Conservation (phyloP, 2,797 vertebrate species). For the Synanceia verrucosa region DNA sequence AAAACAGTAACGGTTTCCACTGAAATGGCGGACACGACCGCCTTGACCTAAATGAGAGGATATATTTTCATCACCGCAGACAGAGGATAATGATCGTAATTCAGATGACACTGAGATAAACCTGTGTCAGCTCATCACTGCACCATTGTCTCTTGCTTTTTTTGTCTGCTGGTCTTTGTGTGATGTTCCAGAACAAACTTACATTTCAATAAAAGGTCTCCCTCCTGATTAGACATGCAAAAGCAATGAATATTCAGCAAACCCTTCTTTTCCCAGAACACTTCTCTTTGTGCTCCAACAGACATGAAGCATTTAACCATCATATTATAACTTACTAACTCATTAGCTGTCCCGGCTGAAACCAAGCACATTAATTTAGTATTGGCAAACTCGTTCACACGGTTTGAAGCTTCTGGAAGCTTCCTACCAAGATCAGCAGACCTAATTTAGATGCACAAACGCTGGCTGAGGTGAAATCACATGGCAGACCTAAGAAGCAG, state of each 20-base stretch:
- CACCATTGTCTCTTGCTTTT: constrained; percentile 11
- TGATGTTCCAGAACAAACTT: constrained; percentile 9
- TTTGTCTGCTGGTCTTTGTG: not conserved
- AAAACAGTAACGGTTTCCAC: constrained; percentile 15
- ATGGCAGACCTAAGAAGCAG: not conserved
- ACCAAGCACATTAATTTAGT: not conserved
- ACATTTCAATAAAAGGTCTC: not conserved
- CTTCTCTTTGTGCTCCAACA: not conserved
- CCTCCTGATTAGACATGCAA: too few species aligned
- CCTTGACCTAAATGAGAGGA: constrained; percentile 36
- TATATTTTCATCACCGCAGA: constrained; percentile 36
- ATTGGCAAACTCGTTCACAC: constrained; percentile 12
- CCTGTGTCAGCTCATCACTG: constrained; percentile 25
- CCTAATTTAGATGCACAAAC: constrained; percentile 35
- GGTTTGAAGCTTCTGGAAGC: constrained; percentile 10
- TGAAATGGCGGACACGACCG: constrained; percentile 15
- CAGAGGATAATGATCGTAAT: constrained; percentile 47
- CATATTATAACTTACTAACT: not conserved
- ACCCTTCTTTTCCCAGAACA: not conserved
- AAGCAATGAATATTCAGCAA: not conserved
- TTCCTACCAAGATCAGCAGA: constrained; percentile 26
- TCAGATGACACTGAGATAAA: constrained; percentile 34
- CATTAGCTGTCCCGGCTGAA: not conserved
- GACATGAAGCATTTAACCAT: not conserved
- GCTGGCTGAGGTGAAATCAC: constrained; percentile 24